Base-by-base conservation (phyloP, 2,113 vertebrate species). In the Chauna torquata region DNA sequence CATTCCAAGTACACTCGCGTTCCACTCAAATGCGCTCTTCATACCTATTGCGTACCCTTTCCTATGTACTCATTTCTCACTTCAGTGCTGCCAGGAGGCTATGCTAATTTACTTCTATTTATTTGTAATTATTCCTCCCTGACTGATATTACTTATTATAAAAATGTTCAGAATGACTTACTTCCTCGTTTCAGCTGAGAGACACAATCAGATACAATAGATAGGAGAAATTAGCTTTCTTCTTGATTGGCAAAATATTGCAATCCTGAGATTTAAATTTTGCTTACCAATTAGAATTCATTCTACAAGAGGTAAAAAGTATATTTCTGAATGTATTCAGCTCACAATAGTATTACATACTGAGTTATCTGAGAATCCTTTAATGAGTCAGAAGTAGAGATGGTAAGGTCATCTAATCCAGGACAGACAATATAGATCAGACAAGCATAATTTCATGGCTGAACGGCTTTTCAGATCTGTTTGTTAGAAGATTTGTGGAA, bases 41-140 rank as follows among this genome's bases (percentile, higher is more conserved):
- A 95, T 69, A 96, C 77, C 69, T 95, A 72, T 44, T 79, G 57
- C 38, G 3, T 61, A 74, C 28, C 16, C n/a, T 95, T 94, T 86
- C 82, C 38, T 76, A 25, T 92, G 76, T 84, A 94, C 58, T 96
- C 76, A 98, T 97, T 98, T 98, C 72, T 92, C 95, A 95, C 93
- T 92, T 88, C 92, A 97, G 30, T 97, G 94, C 87, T 95, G 82
- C 80, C 88, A 95, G 81, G 80, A 98, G 84, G 66, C 79, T 97
- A 93, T 92, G 71, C 20, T 95, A 96, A 94, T 96, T 78, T 96
- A 84, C 61, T 88, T 96, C 82, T 82, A 88, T 89, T 95, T 95
- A 77, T 93, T 83, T 91, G 85, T 96, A 98, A 98, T 98, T 98
- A 90, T 96, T 97, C 90, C 59, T 95, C 77, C 82, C 38, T 96